Base-by-base conservation (phyloP, 1,140 invertebrate species). In the Nomia melanderi region DNA sequence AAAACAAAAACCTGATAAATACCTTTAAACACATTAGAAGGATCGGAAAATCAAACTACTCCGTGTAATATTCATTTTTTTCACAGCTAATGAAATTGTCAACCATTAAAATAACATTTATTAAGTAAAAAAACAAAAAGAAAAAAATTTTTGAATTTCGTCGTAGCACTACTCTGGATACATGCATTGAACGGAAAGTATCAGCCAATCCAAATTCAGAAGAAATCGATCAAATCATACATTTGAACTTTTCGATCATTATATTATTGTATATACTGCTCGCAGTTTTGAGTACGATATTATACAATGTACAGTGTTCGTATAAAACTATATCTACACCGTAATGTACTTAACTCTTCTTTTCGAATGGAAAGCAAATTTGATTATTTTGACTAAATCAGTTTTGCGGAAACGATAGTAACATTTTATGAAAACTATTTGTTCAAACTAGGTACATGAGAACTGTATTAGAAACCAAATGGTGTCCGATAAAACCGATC, bases 261-360 rank as follows among this genome's bases (percentile, higher is more conserved):
- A 33, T 9, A 59, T 27, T 25, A 25, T 7, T 20, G 0, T 23
- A 31, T 39, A 20, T 25, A 41, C 59, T 50, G 47, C n/a, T 41
- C 31, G 14, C 59, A 17, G 39, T 41, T 41, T 41, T 23, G 9
- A 23, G 9, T 41, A 63, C 31, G 31, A 9, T 63, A 41, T 39
- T 41, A 63, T 44, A 63, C 23, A 25, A 44, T 44, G 7, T 44
- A 41, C 12, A 44, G 33, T 44, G 9, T 27, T 27, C 14, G 36
- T 63, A 63, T 27, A 63, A 63, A 63, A 63, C 23, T 44, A 41
- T 63, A 63, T 20, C 60, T 17, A 41, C n/a, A 41, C 8, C 36
- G 39, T 25, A 12, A 33, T 41, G n/a, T 36, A 41, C 11, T 41
- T 27, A 60, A 20, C 31, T 60, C 17, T 60, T 4, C 1, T 36